Percentiles rank a stretch among this genome's conserved stretches.
phyloP scores from a whole-genome alignment of 2,797 vertebrate genomes.

The Parauchenoglanis ngamensis region DNA sequence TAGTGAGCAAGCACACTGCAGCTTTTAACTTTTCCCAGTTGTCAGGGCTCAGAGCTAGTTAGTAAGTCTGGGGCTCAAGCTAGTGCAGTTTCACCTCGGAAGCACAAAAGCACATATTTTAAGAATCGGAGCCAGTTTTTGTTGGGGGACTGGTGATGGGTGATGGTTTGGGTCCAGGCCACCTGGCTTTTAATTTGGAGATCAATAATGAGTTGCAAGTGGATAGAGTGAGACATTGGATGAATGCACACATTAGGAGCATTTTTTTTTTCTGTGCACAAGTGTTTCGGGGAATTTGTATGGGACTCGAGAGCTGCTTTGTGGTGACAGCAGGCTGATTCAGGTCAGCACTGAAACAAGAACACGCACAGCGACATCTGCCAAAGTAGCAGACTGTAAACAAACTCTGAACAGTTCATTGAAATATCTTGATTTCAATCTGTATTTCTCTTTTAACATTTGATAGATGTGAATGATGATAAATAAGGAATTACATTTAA shows the following conservation, averaged over 20 bases:
- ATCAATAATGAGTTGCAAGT: conserved; percentile 71
- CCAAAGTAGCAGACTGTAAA: conserved; percentile 33
- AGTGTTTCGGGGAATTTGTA: conserved; percentile 27
- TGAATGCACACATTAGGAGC: conserved; percentile 58
- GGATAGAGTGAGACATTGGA: conserved; percentile 56
- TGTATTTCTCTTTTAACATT: neutral
- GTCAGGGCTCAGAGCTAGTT: conserved; percentile 39
- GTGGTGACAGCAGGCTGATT: conserved; percentile 38
- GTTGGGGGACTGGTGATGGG: neutral
- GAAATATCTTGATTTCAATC: neutral
- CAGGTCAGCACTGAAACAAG: conserved; percentile 29
- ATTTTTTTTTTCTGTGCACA: conserved; percentile 53
- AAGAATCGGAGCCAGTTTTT: conserved; percentile 50
- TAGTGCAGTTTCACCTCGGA: neutral
- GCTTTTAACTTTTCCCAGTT: conserved; percentile 58
- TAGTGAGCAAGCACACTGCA: conserved; percentile 25
- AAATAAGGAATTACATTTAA: neutral
- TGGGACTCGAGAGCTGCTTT: conserved; percentile 27
- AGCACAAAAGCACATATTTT: conserved; percentile 22
- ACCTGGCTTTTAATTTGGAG: conserved; percentile 68
- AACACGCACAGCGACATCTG: conserved; percentile 23
- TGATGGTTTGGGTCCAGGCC: conserved; percentile 50
- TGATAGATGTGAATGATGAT: neutral
- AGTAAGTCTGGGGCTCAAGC: conserved; percentile 9
- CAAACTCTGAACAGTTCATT: conserved; percentile 6